Base-by-base conservation (phyloP, 2,797 vertebrate species). In the Picus viridis region DNA sequence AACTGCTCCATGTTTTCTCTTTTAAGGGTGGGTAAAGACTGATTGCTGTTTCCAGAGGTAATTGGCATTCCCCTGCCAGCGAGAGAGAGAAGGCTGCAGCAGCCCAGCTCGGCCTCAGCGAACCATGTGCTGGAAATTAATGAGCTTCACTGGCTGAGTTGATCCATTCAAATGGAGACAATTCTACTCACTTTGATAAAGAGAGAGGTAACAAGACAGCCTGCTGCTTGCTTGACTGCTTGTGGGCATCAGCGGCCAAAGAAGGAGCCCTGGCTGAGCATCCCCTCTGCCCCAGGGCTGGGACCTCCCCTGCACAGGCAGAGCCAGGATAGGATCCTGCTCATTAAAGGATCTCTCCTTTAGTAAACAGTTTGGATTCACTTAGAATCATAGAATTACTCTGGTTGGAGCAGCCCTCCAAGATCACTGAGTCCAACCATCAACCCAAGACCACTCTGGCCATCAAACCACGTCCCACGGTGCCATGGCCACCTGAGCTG, bases 81-180 rank as follows among this genome's bases (percentile, higher is more conserved):
- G 0, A 77, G 83, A 7, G 3, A n/a, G n/a, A n/a, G 62, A 90
- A 63, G 0, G 7, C 81, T 12, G 75, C 65, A 92, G 93, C 94
- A 90, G 84, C 75, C 72, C n/a, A 88, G 56, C 73, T 69, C 4
- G 1, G 69, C 29, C 16, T 95, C 96, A 97, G 95, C 94, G 96
- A 97, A 88, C 79, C 77, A 68, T 45, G 83, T 92, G 85, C 89
- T 95, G 83, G 92, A 95, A 96, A 89, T 94, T 96, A 97, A 97
- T 89, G 94, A 96, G 93, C 95, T 96, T 72, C 49, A 41, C 94
- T 88, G 83, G 89, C 88, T 43, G 93, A 94, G 64, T 94, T 97
- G 88, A 80, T 95, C 84, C 51, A 30, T 96, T 96, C 88, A 96
- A 97, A 97, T 96, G 96, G 92, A 94, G 85, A 90, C 73, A 93